A percentile compares a stretch with the other conserved stretches of the same genome.
Evolutionary conservation across 2,888 invertebrate species (phyloP).

Genomic region (Sabatieria punctata): DNA sequence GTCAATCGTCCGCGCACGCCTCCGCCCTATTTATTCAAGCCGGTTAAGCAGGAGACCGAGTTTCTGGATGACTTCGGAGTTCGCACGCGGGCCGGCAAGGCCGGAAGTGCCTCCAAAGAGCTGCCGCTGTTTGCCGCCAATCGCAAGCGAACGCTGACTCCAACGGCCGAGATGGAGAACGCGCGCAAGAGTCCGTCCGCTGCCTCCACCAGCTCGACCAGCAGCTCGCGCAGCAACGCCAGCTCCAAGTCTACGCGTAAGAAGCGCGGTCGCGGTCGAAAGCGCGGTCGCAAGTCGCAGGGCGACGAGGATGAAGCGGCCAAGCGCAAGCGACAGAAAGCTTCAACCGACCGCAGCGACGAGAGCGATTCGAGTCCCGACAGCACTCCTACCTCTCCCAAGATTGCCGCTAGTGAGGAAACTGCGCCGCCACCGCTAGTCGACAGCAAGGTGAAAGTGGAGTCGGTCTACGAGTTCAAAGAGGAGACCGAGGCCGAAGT

Average conservation of each 20-base stretch:
- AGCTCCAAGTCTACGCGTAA: conserved; percentile 2
- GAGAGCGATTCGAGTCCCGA: too few species aligned
- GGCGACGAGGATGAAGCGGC: background rate
- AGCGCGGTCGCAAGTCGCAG: background rate
- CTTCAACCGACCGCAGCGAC: too few species aligned
- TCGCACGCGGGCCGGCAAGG: background rate
- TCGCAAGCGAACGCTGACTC: conserved; percentile 12
- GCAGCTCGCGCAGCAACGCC: conserved; percentile 9
- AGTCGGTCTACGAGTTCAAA: background rate
- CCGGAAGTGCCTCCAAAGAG: background rate
- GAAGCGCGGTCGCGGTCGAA: too few species aligned
- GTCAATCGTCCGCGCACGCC: conserved; percentile 33
- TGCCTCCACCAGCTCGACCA: conserved; percentile 7
- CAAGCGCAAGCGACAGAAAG: background rate
- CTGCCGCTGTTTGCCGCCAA: conserved; percentile 11
- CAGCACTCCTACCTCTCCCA: too few species aligned
- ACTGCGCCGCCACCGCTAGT: background rate
- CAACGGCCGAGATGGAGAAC: conserved; percentile 8
- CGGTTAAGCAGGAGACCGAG: conserved; percentile 28
- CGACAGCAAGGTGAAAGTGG: background rate
- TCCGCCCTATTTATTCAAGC: conserved; percentile 36
- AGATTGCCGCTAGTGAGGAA: background rate
- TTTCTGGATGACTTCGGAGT: background rate
- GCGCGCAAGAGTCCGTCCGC: conserved; percentile 9
- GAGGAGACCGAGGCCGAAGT: background rate